Conservation (phyloP, 92 coral and sea anemone species). For the Porites cylindrica region DNA sequence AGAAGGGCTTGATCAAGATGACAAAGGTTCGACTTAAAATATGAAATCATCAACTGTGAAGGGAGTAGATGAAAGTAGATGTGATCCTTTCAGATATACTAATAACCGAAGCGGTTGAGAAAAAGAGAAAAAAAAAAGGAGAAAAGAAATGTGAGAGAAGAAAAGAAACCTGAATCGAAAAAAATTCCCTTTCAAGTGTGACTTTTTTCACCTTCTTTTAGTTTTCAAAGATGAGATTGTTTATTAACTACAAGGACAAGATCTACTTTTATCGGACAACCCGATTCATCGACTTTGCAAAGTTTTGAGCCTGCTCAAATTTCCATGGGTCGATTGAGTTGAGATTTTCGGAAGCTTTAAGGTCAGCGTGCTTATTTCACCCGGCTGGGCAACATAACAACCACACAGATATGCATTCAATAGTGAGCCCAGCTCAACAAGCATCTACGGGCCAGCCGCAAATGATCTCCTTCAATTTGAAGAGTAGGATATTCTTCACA, state of each 20-base stretch:
- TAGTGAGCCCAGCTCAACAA: conserved; percentile 32
- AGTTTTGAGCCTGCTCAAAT: conserved; percentile 18
- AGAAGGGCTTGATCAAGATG: no score
- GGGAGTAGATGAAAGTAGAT: no score
- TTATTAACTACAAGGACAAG: background rate
- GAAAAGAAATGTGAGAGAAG: no score
- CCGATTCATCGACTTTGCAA: background rate
- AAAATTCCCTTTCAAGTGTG: background rate
- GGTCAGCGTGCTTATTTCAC: background rate
- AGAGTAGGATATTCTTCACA: no score
- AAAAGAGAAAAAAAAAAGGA: no score
- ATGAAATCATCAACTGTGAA: no score
- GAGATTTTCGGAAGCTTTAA: background rate
- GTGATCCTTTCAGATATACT: no score
- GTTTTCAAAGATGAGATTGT: background rate
- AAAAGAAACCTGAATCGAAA: background rate
- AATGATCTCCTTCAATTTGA: no score
- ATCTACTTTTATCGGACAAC: background rate
- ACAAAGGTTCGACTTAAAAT: no score
- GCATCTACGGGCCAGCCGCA: conserved; percentile 34
- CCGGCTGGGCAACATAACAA: background rate
- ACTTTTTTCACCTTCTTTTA: background rate
- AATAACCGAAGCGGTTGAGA: no score
- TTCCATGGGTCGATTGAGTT: background rate
- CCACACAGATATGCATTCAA: conserved; percentile 6